Conservation (phyloP, 2,888 invertebrate species). For the Melieria omissa region DNA sequence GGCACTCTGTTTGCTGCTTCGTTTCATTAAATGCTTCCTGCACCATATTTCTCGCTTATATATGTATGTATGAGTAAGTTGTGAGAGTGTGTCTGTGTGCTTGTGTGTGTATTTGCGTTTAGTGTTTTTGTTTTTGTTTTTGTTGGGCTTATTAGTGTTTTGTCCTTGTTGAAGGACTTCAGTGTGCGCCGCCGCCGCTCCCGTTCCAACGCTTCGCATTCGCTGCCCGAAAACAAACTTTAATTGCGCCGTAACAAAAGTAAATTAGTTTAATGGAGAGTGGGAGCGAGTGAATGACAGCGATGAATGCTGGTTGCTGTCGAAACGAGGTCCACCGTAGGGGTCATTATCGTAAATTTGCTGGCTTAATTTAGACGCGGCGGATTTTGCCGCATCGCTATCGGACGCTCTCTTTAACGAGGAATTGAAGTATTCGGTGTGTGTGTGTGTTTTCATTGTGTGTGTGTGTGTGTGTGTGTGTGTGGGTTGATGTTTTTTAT, state of each 20-base stretch:
- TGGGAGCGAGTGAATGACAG: too few relatives aligned
- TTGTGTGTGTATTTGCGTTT: background rate
- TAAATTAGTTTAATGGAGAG: conserved; percentile 21
- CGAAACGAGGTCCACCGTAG: conserved; percentile 5
- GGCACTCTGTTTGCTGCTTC: too few relatives aligned
- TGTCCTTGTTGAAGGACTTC: conserved; percentile 11
- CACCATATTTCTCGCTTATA: too few relatives aligned
- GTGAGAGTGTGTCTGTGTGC: too few relatives aligned
- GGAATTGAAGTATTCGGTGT: background rate
- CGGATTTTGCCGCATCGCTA: too few relatives aligned
- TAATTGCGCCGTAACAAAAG: conserved; percentile 20
- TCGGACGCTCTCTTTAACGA: too few relatives aligned
- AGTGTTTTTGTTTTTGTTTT: background rate
- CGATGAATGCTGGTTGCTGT: conserved; percentile 4
- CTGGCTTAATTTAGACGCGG: conserved; percentile 9
- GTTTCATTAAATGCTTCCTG: too few relatives aligned
- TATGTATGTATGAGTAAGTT: background rate
- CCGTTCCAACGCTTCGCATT: background rate
- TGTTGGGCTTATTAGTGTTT: conserved; percentile 20
- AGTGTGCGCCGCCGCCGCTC: too few relatives aligned
- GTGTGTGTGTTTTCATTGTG: background rate
- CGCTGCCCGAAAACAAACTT: conserved; percentile 20
- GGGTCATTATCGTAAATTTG: conserved; percentile 31
- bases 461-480: background rate
- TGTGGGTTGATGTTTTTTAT: conserved; percentile 5